phyloP scores from a whole-genome alignment of 1,140 invertebrate species.

The Ceratina japonica region DNA sequence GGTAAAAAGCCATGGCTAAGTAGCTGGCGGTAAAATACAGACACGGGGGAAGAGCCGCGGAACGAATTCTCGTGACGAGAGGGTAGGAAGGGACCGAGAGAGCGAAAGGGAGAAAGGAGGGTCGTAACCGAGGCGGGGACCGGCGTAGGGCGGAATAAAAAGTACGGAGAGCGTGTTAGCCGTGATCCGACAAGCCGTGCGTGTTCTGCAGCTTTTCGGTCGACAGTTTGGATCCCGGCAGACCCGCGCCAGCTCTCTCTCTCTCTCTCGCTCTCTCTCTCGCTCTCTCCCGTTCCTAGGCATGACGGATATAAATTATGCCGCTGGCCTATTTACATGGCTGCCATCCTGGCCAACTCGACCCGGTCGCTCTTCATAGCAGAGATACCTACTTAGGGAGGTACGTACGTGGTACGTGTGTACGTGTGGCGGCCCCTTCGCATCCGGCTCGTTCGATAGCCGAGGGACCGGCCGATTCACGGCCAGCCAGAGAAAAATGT shows the following conservation, averaged over 20 bases:
- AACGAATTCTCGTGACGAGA: slow-evolving; percentile 22
- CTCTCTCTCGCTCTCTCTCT: too few species aligned
- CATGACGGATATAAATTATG: slow-evolving; percentile 75
- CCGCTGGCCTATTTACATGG: slow-evolving; percentile 74
- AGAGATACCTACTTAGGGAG: slow-evolving; percentile 58
- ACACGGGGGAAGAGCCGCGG: not conserved
- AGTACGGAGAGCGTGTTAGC: slow-evolving; percentile 32
- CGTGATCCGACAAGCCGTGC: slow-evolving; percentile 56
- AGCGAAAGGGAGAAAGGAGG: not conserved
- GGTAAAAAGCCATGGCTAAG: slow-evolving; percentile 18
- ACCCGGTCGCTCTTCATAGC: slow-evolving; percentile 51
- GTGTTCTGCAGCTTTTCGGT: slow-evolving; percentile 59
- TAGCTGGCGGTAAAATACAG: slow-evolving; percentile 25
- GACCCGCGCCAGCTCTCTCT: slow-evolving; percentile 52
- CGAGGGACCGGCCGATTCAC: not conserved
- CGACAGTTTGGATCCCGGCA: slow-evolving; percentile 62
- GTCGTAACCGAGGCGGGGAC: not conserved
- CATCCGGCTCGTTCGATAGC: slow-evolving; percentile 44
- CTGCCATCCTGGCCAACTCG: slow-evolving; percentile 59
- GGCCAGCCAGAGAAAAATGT: not conserved
- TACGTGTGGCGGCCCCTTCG: slow-evolving; percentile 30
- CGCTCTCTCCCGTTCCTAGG: slow-evolving; percentile 61
- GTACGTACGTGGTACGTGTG: slow-evolving; percentile 12
- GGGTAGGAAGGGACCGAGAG: not conserved
- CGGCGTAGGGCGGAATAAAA: slow-evolving; percentile 27